Evolutionary conservation across 2,113 vertebrate species (phyloP).

Genomic region (Solea solea): DNA sequence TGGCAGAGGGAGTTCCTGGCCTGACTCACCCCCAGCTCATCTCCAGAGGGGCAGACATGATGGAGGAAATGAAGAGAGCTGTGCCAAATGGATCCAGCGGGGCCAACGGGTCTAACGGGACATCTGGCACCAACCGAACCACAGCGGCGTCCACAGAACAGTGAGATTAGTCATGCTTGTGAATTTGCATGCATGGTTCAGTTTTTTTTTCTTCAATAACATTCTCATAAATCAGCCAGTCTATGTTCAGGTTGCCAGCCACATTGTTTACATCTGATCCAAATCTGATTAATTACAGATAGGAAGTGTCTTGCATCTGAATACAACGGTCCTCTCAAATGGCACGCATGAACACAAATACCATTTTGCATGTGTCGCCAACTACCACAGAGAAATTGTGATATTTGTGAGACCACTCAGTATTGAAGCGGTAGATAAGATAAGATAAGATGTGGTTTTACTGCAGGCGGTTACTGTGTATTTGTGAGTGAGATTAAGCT

Average conservation of each 20-base stretch:
- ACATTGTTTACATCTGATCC: too few relatives aligned
- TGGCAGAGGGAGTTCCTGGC: constrained; percentile 80
- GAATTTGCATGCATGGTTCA: neutral
- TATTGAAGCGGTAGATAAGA: too few relatives aligned
- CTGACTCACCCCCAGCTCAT: constrained; percentile 85
- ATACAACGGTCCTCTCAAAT: too few relatives aligned
- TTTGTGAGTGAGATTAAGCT: too few relatives aligned
- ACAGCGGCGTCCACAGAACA: constrained; percentile 85
- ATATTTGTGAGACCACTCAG: too few relatives aligned
- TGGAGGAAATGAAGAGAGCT: constrained; percentile 87
- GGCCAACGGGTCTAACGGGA: constrained; percentile 81
- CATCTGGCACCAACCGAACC: constrained; percentile 77
- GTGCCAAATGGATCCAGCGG: constrained; percentile 76
- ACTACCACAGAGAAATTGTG: too few relatives aligned
- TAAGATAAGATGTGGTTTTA: too few relatives aligned
- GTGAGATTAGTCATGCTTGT: constrained; percentile 72
- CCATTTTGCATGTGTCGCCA: too few relatives aligned
- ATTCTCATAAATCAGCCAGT: neutral
- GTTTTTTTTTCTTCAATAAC: neutral
- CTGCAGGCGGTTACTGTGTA: too few relatives aligned
- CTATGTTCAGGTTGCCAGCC: neutral
- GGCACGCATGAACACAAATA: too few relatives aligned
- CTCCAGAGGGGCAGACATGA: constrained; percentile 85
- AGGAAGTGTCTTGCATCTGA: too few relatives aligned
- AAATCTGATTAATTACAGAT: too few relatives aligned